phyloP scores from a whole-genome alignment of 2,888 invertebrate genomes.

The Anticlea derivata region DNA sequence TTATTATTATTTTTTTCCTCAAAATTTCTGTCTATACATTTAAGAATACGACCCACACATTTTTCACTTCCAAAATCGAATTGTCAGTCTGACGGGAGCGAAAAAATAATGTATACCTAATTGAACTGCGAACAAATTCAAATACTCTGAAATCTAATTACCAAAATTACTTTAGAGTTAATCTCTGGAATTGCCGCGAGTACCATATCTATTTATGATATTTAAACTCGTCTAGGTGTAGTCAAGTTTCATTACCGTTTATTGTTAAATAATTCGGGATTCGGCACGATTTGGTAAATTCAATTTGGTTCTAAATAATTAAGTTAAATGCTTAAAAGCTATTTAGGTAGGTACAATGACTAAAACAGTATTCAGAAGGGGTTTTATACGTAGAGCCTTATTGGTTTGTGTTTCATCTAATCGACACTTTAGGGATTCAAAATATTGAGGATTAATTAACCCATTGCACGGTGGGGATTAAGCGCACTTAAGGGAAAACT shows the following conservation, averaged over 20 bases:
- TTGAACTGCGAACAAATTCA: not conserved
- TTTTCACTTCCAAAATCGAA: no score
- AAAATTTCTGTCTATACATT: no score
- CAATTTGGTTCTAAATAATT: slow-evolving; percentile 13
- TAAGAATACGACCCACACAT: no score
- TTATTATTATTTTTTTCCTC: no score
- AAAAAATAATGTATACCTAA: not conserved
- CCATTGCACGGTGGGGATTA: no score
- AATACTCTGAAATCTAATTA: not conserved
- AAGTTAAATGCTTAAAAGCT: slow-evolving; percentile 8
- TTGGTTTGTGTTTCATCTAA: slow-evolving; percentile 9
- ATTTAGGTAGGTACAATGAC: not conserved
- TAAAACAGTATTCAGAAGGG: slow-evolving; percentile 10
- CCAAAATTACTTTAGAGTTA: not conserved
- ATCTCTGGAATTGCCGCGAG: not conserved
- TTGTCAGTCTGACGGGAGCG: no score
- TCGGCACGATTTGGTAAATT: slow-evolving; percentile 6
- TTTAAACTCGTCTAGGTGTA: not conserved
- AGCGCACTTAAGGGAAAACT: no score
- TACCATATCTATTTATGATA: not conserved
- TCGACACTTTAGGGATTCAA: slow-evolving; percentile 2
- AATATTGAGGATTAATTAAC: not conserved
- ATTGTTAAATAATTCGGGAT: slow-evolving; percentile 4
- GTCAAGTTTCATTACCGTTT: slow-evolving; percentile 2
- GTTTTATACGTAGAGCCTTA: slow-evolving; percentile 10